Conservation (phyloP, 2,888 invertebrate genomes). For the Sphinx pinastri region DNA sequence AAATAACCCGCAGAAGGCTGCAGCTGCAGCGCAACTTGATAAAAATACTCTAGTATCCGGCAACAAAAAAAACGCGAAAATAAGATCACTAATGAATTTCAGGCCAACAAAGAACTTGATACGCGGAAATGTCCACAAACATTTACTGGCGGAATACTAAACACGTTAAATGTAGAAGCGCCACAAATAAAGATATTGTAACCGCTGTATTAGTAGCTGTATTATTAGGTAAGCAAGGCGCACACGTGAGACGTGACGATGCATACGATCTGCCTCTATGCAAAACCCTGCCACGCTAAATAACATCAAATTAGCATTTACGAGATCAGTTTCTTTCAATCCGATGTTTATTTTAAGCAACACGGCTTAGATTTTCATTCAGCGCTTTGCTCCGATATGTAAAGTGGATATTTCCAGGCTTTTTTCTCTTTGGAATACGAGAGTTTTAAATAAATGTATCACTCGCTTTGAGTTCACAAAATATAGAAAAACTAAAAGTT, state of each 20-base stretch:
- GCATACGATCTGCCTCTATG: slow-evolving; percentile 32
- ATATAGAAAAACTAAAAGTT: slow-evolving; percentile 36
- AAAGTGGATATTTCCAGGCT: neutral
- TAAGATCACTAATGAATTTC: neutral
- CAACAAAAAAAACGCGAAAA: neutral
- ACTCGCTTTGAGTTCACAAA: slow-evolving; percentile 25
- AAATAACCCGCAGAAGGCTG: too few relatives aligned
- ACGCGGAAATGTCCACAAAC: slow-evolving; percentile 17
- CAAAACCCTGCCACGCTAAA: slow-evolving; percentile 25
- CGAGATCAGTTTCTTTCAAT: slow-evolving; percentile 10
- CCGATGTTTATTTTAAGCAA: neutral
- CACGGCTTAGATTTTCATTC: slow-evolving; percentile 1
- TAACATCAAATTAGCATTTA: slow-evolving; percentile 18
- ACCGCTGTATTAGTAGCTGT: slow-evolving; percentile 17
- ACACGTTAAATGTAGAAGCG: slow-evolving; percentile 16
- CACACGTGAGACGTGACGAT: slow-evolving; percentile 31
- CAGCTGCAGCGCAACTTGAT: too few relatives aligned
- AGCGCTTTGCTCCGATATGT: neutral
- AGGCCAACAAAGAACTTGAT: slow-evolving; percentile 8
- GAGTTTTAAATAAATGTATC: slow-evolving; percentile 11
- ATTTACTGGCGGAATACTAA: slow-evolving; percentile 10
- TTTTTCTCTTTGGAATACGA: neutral
- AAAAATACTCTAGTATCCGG: neutral
- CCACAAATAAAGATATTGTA: slow-evolving; percentile 24
- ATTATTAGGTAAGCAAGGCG: slow-evolving; percentile 33